Evolutionary conservation across 2,113 vertebrate species (phyloP).

Genomic region (Xenopus tropicalis): UCB_Xtro_10.0 CM004450.2:71864001-71864500

Average conservation of each 20-base stretch:
- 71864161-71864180: neutral
- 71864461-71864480: conserved; percentile 41
- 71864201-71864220: conserved; percentile 6
- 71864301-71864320: neutral
- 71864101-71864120: neutral
- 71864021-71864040: conserved; percentile 26
- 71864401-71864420: conserved; percentile 37
- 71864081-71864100: neutral
- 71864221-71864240: neutral
- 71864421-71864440: conserved; percentile 45
- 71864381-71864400: conserved; percentile 43
- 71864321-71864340: neutral
- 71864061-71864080: conserved; percentile 7
- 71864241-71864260: conserved; percentile 5
- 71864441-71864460: conserved; percentile 45
- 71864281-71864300: neutral
- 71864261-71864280: neutral
- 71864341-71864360: conserved; percentile 12
- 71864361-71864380: conserved; percentile 2
- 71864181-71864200: neutral
- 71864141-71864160: neutral
- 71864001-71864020: conserved; percentile 31
- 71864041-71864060: conserved; percentile 30
- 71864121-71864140: neutral
- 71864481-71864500: conserved; percentile 41